These are phyloP conservation scores for Elephantulus edwardii DNA, from an alignment of 2,113 vertebrate genomes.

Conservation along the genomic window DNA sequence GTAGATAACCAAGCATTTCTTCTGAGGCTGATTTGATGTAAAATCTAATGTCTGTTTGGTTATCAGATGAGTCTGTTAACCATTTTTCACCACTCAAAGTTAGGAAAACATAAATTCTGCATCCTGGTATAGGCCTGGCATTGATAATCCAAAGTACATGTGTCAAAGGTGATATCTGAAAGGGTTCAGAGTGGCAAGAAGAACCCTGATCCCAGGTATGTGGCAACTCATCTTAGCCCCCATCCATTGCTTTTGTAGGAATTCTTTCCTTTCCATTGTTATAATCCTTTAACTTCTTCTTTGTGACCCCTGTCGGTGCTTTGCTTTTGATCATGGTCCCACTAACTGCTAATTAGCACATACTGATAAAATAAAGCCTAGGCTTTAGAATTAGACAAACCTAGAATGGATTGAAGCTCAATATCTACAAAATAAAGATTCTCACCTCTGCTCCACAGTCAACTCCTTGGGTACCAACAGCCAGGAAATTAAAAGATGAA, in stretches of 20 bases:
- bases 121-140: neutral
- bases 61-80: neutral
- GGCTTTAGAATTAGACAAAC: neutral
- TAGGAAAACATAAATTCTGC: neutral
- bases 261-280: neutral
- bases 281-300: neutral
- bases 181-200: neutral
- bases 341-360: neutral
- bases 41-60: too few relatives aligned
- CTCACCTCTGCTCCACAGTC: too few relatives aligned
- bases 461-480: too few relatives aligned
- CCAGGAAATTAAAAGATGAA: too few relatives aligned
- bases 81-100: neutral
- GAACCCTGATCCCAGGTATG: neutral
- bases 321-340: neutral
- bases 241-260: neutral
- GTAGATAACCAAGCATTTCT: neutral
- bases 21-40: neutral
- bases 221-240: neutral
- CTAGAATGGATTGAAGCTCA: too few relatives aligned
- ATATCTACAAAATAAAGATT: too few relatives aligned
- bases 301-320: neutral
- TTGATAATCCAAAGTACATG: accelerated
- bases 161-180: neutral
- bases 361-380: neutral